Evolutionary conservation across 2,888 invertebrate genomes (phyloP), one percentile per base, ranked within the genome.

Genomic region (Eristalis tenax): DNA sequence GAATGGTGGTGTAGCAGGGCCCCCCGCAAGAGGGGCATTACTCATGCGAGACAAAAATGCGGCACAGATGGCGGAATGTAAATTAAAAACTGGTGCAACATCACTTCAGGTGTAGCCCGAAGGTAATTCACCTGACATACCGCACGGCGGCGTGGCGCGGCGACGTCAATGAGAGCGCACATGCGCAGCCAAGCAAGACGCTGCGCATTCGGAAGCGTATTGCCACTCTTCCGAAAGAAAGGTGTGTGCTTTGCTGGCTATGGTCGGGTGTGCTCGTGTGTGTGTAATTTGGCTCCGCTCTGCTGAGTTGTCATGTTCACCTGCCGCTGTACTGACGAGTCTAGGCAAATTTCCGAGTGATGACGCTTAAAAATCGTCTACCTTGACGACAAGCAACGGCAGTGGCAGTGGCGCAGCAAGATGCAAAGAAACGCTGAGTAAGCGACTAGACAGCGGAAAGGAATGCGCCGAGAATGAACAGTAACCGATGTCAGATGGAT

Each of bases 51-150:
- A 77, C 15, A 66, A 70, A 76, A 66, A 76, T 64, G 22, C 35
- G 66, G 82, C 82, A 18, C 50, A 86, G 82, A 66, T 79, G 78
- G 82, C 26, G 74, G 74, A 86, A 75, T 86, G 78, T 82, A 50
- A 86, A 86, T 86, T 82, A 71, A 82, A 86, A 74, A 82, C 78
- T 86, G 71, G 82, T 86, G 82, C 86, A 86, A 78, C 78, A 79
- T 77, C 50, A 50, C 50, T 50, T 50, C 85, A 82, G 85, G 82
- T 86, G 85, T 86, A 82, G 78, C 82, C 78, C 71, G 86, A 82
- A 83, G 82, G 86, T 86, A 86, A 78, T 86, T 86, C 86, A 86
- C 86, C 86, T 86, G 86, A 82, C 82, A 82, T 70, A 82, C 73
- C 81, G 32, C 68, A 64, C 18, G 57, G 28, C 68, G 56, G 32